Conservation (phyloP, 2,888 invertebrate genomes). For the Drosophila percnosoma region DNA sequence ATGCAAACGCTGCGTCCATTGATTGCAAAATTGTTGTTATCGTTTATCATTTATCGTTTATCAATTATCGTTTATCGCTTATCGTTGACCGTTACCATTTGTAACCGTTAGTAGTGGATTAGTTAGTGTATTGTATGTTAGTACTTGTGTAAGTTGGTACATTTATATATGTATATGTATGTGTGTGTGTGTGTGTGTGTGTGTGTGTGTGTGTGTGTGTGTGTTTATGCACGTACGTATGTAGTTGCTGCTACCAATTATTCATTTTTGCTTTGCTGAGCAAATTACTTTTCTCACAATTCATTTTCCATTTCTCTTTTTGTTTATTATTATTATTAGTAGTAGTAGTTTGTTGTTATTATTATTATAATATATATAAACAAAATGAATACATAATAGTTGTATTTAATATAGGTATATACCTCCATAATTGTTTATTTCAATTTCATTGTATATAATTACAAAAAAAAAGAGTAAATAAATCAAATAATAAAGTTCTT, state of each 20-base stretch:
- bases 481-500: slow-evolving; percentile 59
- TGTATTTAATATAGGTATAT: slow-evolving; percentile 42
- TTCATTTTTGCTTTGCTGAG: slow-evolving; percentile 21
- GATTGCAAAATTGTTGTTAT: slow-evolving; percentile 13
- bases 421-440: slow-evolving; percentile 43
- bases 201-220: background rate
- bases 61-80: slow-evolving; percentile 15
- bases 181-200: background rate
- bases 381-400: slow-evolving; percentile 51
- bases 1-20: slow-evolving; percentile 26
- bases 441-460: slow-evolving; percentile 35
- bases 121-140: slow-evolving; percentile 20
- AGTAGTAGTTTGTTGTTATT: slow-evolving; percentile 23
- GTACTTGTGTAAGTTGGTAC: slow-evolving; percentile 1
- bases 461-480: slow-evolving; percentile 1
- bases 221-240: slow-evolving; percentile 2
- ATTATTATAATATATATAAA: slow-evolving; percentile 34
- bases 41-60: slow-evolving; percentile 20
- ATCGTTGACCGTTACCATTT: slow-evolving; percentile 28
- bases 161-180: background rate
- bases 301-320: slow-evolving; percentile 5
- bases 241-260: slow-evolving; percentile 29
- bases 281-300: slow-evolving; percentile 39
- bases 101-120: slow-evolving; percentile 38
- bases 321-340: slow-evolving; percentile 15